Evolutionary conservation across 2,797 vertebrate genomes (phyloP).

Genomic region (Myoxocephalus aenaeus): DNA sequence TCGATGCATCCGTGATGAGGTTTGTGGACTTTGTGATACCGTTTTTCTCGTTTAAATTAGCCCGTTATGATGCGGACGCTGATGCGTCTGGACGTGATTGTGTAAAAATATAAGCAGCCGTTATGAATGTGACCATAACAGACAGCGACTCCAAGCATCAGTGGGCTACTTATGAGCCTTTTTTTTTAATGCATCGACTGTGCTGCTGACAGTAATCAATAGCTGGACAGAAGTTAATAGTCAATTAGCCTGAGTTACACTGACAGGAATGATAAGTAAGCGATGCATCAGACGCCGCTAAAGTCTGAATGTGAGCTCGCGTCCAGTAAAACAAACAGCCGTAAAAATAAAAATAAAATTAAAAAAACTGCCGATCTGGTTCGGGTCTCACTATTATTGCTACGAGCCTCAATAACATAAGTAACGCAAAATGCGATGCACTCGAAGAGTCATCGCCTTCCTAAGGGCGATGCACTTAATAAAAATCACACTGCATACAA

Average conservation of each 20-base stretch:
- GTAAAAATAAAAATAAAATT: background rate
- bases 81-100: background rate
- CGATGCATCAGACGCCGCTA: slow-evolving; percentile 14
- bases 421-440: background rate
- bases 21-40: background rate
- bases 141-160: slow-evolving; percentile 2
- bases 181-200: slow-evolving; percentile 19
- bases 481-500: slow-evolving; percentile 2
- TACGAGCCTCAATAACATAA: background rate
- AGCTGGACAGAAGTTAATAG: slow-evolving; percentile 55
- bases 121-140: slow-evolving; percentile 20
- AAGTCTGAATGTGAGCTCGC: slow-evolving; percentile 5
- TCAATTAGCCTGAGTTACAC: slow-evolving; percentile 50
- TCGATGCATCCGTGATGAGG: background rate
- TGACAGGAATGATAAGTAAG: slow-evolving; percentile 26
- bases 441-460: background rate
- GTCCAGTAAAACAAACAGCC: background rate
- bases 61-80: background rate
- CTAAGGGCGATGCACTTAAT: background rate
- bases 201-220: slow-evolving; percentile 32
- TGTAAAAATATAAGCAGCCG: slow-evolving; percentile 5
- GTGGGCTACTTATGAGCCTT: slow-evolving; percentile 23
- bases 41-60: background rate
- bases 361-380: background rate
- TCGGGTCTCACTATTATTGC: background rate